A percentile compares a stretch with the other conserved stretches of the same genome.
phyloP scores from a whole-genome alignment of 2,888 invertebrate genomes.

The Parnassius orleans region DNA sequence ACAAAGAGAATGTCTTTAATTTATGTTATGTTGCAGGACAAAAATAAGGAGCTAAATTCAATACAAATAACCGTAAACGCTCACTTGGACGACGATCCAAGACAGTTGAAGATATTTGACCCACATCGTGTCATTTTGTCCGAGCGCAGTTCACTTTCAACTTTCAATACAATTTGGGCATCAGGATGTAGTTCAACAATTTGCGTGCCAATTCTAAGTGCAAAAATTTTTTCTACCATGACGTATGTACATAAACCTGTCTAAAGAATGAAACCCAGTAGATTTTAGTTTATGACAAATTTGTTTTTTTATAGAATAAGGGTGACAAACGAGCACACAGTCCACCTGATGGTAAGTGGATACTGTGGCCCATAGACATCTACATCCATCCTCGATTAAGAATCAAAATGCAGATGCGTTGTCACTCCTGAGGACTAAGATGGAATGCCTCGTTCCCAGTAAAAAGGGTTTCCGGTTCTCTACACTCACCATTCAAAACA shows the following conservation, averaged over 20 bases:
- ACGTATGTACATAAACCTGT: slow-evolving; percentile 11
- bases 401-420: too few species aligned
- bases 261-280: not conserved
- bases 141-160: slow-evolving; percentile 1
- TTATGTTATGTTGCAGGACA: slow-evolving; percentile 19
- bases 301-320: too few species aligned
- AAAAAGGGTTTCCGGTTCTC: too few species aligned
- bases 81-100: slow-evolving; percentile 14
- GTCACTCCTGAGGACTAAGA: too few species aligned
- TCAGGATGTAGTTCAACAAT: slow-evolving; percentile 13
- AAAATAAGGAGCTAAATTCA: slow-evolving; percentile 17
- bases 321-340: too few species aligned
- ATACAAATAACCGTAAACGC: slow-evolving; percentile 22
- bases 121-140: slow-evolving; percentile 6
- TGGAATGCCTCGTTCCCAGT: too few species aligned
- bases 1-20: too few species aligned
- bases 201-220: slow-evolving; percentile 12
- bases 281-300: too few species aligned
- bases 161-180: slow-evolving; percentile 2
- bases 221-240: not conserved
- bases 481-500: too few species aligned
- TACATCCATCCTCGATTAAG: too few species aligned
- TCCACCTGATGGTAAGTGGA: too few species aligned
- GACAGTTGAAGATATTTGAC: slow-evolving; percentile 4
- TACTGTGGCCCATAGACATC: too few species aligned